Evolutionary conservation across 2,113 vertebrate genomes (phyloP).

Genomic region (Cephalopterus ornatus): DNA sequence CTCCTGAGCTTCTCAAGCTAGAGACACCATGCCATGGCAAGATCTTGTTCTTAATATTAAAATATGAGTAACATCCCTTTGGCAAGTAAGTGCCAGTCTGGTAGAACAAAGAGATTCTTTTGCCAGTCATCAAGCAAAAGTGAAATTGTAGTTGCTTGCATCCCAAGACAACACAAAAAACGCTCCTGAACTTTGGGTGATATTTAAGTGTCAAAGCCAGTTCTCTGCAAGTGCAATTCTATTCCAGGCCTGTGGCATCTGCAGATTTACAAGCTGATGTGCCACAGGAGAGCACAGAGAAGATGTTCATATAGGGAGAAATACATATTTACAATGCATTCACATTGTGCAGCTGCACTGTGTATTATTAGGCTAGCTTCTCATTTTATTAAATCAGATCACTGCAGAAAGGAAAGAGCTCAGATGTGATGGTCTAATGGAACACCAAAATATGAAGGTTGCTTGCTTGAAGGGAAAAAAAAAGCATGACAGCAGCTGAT

Average conservation of each 20-base stretch:
- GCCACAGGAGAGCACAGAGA: background rate
- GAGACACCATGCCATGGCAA: background rate
- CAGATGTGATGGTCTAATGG: background rate
- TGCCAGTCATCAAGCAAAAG: background rate
- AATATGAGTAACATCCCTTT: background rate
- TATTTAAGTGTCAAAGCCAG: background rate
- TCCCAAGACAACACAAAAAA: background rate
- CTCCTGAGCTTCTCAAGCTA: background rate
- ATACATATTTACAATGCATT: background rate
- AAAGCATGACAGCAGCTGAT: background rate
- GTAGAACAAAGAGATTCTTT: background rate
- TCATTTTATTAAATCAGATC: conserved; percentile 31
- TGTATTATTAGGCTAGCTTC: background rate
- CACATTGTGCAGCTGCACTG: background rate
- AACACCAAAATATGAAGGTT: background rate
- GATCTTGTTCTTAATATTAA: background rate
- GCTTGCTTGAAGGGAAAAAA: background rate
- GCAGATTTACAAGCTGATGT: conserved; percentile 3
- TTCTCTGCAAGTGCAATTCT: background rate
- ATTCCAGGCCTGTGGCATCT: background rate
- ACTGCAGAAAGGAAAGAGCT: background rate
- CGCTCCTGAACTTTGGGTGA: background rate
- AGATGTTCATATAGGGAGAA: background rate
- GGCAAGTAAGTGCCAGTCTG: background rate
- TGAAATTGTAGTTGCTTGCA: background rate